These are phyloP conservation scores for Mesorhabditis belari DNA, from an alignment of 2,888 invertebrate species.

Conservation along the genomic window DNA sequence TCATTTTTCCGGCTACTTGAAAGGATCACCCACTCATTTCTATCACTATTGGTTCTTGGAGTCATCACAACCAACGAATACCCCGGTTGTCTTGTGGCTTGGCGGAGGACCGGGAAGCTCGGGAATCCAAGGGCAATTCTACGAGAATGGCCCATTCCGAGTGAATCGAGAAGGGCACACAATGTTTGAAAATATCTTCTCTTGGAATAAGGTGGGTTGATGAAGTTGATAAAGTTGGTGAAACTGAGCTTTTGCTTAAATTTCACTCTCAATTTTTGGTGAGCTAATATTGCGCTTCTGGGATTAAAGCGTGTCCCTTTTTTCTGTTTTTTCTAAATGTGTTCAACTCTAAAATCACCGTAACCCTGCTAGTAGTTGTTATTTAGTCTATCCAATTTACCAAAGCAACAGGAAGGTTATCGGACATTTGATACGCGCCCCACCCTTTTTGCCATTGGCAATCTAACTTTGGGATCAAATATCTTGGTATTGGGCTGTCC, in stretches of 20 bases:
- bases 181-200: slow-evolving; percentile 33
- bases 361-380: no score
- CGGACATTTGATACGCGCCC: no score
- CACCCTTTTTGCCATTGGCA: no score
- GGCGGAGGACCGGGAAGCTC: slow-evolving; percentile 38
- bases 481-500: no score
- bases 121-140: slow-evolving; percentile 51
- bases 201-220: slow-evolving; percentile 38
- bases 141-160: slow-evolving; percentile 55
- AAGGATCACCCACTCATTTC: slow-evolving; percentile 20
- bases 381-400: no score
- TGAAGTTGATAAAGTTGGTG: background rate
- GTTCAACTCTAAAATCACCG: no score
- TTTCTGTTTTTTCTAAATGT: no score
- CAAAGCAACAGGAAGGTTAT: no score
- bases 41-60: slow-evolving; percentile 31
- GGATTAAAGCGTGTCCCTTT: no score
- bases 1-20: slow-evolving; percentile 33
- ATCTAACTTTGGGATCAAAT: no score
- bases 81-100: slow-evolving; percentile 27
- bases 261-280: background rate
- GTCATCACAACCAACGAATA: slow-evolving; percentile 13
- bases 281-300: no score
- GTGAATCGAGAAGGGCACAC: slow-evolving; percentile 34
- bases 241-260: background rate